Base-by-base conservation (phyloP, 2,888 invertebrate genomes). In the Yponomeuta evonymella region DNA sequence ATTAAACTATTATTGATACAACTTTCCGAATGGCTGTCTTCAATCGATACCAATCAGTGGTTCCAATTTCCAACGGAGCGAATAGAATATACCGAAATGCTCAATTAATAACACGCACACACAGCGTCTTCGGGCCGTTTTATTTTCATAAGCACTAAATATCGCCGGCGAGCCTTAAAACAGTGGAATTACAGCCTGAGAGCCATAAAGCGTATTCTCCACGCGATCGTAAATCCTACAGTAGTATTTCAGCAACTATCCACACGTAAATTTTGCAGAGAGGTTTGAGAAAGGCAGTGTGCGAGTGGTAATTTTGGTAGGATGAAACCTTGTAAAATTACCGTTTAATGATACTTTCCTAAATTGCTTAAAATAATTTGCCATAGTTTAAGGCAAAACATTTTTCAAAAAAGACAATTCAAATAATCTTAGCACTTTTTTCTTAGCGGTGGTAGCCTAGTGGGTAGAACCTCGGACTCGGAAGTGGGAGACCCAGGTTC, bases 161-260 rank as follows among this genome's bases (percentile, higher is more conserved):
- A 58, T 58, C 51, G 51, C 64, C 29, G 23, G 29, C 2, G 29
- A 11, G 64, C 36, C 30, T 67, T 43, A 67, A 43, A 43, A 10
- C 67, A 72, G 75, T 71, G 73, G 74, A 74, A 77, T 81, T 79
- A 82, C 77, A 79, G 79, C 77, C 76, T 74, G 76, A 77, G 80
- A 75, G 78, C 77, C 76, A 77, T 88, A 86, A 88, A 89, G 74
- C 77, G 51, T 79, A 76, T 81, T 80, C 76, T 81, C 82, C 82
- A 84, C 81, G 83, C 83, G 84, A 84, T 87, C 88, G 84, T 89
- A 87, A 89, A 88, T 81, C 81, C 79, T 79, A 79, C 76, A 76
- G 78, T 76, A 43, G 67, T 10, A 69, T 70, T 70, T 29, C 65
- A 58, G 51, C 51, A 58, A 15, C 51, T 58, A 58, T 58, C 12